A percentile compares a stretch with the other conserved stretches of the same genome.
phyloP scores from a whole-genome alignment of 2,888 invertebrate genomes.

The Agrilus mali region DNA sequence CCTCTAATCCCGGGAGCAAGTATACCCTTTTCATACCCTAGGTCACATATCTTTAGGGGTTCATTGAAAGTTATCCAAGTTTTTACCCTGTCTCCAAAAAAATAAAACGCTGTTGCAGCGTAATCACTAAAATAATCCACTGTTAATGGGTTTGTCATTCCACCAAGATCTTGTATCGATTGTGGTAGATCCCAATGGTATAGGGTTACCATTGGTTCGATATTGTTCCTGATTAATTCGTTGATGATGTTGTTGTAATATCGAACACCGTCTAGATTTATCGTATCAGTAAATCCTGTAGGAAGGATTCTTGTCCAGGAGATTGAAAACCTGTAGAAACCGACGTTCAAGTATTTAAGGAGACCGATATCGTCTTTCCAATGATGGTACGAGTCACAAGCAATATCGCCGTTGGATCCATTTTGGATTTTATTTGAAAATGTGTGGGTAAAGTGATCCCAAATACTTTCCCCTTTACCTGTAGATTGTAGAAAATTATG shows the following conservation, averaged over 20 bases:
- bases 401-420: slow-evolving; percentile 19
- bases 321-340: slow-evolving; percentile 42
- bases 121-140: slow-evolving; percentile 48
- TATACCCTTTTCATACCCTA: slow-evolving; percentile 22
- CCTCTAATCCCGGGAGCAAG: slow-evolving; percentile 35
- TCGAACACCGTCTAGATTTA: slow-evolving; percentile 47
- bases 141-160: slow-evolving; percentile 50
- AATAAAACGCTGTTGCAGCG: slow-evolving; percentile 36
- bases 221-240: slow-evolving; percentile 39
- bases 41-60: slow-evolving; percentile 25
- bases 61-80: slow-evolving; percentile 45
- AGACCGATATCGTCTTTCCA: slow-evolving; percentile 18
- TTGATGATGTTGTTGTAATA: slow-evolving; percentile 52
- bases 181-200: slow-evolving; percentile 58
- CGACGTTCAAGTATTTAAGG: slow-evolving; percentile 18
- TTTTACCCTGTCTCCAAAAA: slow-evolving; percentile 27
- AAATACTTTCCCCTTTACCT: slow-evolving; percentile 41
- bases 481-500: slow-evolving; percentile 12
- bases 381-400: slow-evolving; percentile 24
- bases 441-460: slow-evolving; percentile 35
- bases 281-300: slow-evolving; percentile 38
- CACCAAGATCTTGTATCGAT: slow-evolving; percentile 41
- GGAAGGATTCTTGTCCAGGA: slow-evolving; percentile 54
- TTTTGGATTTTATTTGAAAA: slow-evolving; percentile 22
- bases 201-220: slow-evolving; percentile 45